Evolutionary conservation across 1,140 invertebrate genomes (phyloP), one percentile per base, ranked within the genome.

Genomic region (Aphelinus atriplicis): DNA sequence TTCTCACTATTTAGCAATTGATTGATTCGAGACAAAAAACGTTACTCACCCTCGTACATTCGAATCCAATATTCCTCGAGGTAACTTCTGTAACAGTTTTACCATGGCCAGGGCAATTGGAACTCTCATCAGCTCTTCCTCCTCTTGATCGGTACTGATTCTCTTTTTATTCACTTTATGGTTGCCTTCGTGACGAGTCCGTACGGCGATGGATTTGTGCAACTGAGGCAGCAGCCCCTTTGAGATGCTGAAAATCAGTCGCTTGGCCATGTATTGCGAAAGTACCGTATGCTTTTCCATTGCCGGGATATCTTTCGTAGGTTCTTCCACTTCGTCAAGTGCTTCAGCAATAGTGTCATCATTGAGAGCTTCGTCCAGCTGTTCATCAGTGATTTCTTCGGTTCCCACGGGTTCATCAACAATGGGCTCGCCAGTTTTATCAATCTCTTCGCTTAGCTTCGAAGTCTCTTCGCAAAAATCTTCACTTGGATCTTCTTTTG

Each of bases 41-140:
- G 42, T 6, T 67, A 88, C 85, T 90, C 88, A 95, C 94, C 94
- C 92, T 48, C 95, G 93, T 55, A 98, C 85, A 87, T 96, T 94
- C 64, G 90, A 85, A 55, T 94, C 90, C 10, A 98, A 82, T 47
- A 96, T 85, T 75, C 91, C 86, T 77, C 91, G 87, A 0, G 97
- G 97, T 55, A 99, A 88, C 79, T 94, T 93, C 81, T 98, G 95
- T 7, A 99, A 83, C 43, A 99, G 82, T 83, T 98, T 98, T 0
- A 98, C 95, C 78, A 98, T 90, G 1, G 97, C 96, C 56, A 98
- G 86, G 1, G 96, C 96, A 78, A 99, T 93, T 0, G 98, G 97
- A 7, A 98, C 94, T 71, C 95, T 90, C 71, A 96, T 87, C 78
- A 98, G 93, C 83, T 98, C 96, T 78, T 97, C 94, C 80, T 98